Conservation (phyloP, 1,140 invertebrate species). For the Pectinophora gossypiella region DNA sequence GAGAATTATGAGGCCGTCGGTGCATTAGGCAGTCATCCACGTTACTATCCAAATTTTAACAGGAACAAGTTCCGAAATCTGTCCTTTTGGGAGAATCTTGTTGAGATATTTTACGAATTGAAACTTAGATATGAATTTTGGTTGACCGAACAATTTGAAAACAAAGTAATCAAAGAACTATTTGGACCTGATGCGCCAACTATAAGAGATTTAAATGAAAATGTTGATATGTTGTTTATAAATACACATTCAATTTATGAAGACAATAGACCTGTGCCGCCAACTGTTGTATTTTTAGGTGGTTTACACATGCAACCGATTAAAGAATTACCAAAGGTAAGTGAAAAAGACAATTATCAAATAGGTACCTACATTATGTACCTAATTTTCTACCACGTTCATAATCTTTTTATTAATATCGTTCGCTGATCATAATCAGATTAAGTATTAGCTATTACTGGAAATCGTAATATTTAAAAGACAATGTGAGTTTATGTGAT, state of each 20-base stretch:
- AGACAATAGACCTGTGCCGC: slow-evolving; percentile 57
- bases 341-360: too few species aligned
- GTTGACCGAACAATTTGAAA: slow-evolving; percentile 9
- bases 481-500: too few species aligned
- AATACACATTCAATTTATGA: slow-evolving; percentile 68
- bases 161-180: slow-evolving; percentile 19
- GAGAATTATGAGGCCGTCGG: slow-evolving; percentile 44
- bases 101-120: slow-evolving; percentile 26
- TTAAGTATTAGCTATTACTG: too few species aligned
- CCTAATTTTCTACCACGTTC: too few species aligned
- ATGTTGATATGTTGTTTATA: slow-evolving; percentile 73
- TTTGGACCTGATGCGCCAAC: slow-evolving; percentile 32
- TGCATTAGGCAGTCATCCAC: slow-evolving; percentile 54
- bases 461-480: too few species aligned
- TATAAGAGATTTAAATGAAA: slow-evolving; percentile 56
- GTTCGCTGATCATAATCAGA: too few species aligned
- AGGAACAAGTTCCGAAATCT: slow-evolving; percentile 32
- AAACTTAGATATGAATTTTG: not conserved
- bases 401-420: not conserved
- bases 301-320: slow-evolving; percentile 51
- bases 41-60: slow-evolving; percentile 58
- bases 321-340: slow-evolving; percentile 42
- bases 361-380: too few species aligned
- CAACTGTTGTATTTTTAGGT: slow-evolving; percentile 60
- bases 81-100: slow-evolving; percentile 40